Percentiles rank a stretch among this genome's conserved stretches.
Conservation (phyloP, 2,113 vertebrate genomes). For the Ramphastos sulfuratus region DNA sequence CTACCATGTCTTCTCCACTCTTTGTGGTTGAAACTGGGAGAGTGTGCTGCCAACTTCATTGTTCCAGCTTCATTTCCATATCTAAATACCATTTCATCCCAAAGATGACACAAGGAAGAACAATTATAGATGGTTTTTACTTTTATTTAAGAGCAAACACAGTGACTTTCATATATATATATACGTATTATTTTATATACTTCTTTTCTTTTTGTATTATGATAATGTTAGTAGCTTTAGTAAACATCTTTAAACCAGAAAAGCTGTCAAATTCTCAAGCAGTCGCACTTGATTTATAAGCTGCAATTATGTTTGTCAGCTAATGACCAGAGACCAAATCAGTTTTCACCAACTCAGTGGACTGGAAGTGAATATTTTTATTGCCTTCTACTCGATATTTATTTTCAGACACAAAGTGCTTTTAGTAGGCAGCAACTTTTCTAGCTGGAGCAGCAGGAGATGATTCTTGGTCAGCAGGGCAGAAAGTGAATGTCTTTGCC, state of each 20-base stretch:
- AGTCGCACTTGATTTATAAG: constrained; percentile 6
- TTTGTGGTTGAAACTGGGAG: too few relatives aligned
- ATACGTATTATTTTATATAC: background rate
- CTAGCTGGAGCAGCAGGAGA: background rate
- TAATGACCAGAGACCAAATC: constrained; percentile 37
- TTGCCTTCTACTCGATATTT: background rate
- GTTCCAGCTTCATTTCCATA: background rate
- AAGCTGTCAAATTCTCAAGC: constrained; percentile 36
- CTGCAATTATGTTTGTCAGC: constrained; percentile 46
- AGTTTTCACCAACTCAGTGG: constrained; percentile 16
- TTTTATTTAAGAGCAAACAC: constrained; percentile 10
- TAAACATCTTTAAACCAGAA: background rate
- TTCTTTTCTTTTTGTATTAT: background rate
- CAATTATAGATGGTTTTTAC: background rate
- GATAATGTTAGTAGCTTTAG: background rate
- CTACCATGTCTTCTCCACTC: background rate
- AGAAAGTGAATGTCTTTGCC: background rate
- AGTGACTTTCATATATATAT: background rate
- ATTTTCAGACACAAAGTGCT: background rate
- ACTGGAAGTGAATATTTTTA: constrained; percentile 34
- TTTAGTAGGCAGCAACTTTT: background rate
- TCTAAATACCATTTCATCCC: background rate
- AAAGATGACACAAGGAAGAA: background rate
- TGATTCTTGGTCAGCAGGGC: constrained; percentile 6
- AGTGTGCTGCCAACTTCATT: background rate